phyloP scores from a whole-genome alignment of 2,113 vertebrate species.

The Smithornis capensis region DNA sequence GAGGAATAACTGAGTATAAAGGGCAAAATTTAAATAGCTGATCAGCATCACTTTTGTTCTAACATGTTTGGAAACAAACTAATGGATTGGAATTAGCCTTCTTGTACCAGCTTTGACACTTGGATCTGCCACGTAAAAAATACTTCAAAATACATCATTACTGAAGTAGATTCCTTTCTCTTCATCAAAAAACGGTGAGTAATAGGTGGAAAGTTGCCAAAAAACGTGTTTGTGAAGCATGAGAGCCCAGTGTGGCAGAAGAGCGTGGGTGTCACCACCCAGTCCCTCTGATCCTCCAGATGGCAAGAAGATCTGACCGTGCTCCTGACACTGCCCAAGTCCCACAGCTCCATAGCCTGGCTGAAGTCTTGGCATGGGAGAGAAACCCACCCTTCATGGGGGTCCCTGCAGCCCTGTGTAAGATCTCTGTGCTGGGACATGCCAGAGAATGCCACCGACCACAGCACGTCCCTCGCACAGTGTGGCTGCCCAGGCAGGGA shows the following conservation, averaged over 20 bases:
- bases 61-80: constrained; percentile 69
- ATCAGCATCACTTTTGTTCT: constrained; percentile 40
- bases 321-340: rapidly evolving
- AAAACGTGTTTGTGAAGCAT: neutral
- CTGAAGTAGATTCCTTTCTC: neutral
- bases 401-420: neutral
- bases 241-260: neutral
- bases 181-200: neutral
- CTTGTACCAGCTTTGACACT: constrained; percentile 12
- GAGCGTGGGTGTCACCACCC: too few species aligned
- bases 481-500: neutral
- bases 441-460: neutral
- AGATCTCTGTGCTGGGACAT: rapidly evolving
- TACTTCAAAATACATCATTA: neutral
- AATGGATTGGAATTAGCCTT: neutral
- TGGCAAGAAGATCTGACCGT: neutral
- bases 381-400: neutral
- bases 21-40: constrained; percentile 41
- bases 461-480: neutral
- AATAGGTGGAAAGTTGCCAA: neutral
- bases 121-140: neutral
- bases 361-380: rapidly evolving
- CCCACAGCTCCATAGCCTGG: neutral
- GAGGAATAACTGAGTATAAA: constrained; percentile 16
- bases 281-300: neutral